Evolutionary conservation across 2,888 invertebrate genomes (phyloP).

Genomic region (Hoplodrina blanda): DNA sequence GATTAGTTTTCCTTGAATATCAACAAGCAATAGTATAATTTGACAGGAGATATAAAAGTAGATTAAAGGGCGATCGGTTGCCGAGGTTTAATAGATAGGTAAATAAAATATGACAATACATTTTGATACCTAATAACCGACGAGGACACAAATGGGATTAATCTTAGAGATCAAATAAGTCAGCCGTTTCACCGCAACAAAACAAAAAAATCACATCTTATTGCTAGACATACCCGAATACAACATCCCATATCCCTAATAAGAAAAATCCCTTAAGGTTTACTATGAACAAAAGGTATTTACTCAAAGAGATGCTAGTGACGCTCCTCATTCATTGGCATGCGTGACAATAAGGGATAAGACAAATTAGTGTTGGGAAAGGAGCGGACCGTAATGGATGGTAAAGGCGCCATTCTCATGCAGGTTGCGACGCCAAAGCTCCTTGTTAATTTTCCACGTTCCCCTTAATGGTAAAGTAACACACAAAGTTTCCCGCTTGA

Average conservation of each 20-base stretch:
- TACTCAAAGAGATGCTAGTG: slow-evolving; percentile 54
- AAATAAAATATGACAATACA: background rate
- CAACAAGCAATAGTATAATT: slow-evolving; percentile 30
- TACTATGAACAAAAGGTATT: slow-evolving; percentile 50
- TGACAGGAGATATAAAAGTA: slow-evolving; percentile 38
- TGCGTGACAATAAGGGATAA: slow-evolving; percentile 74
- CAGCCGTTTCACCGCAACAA: slow-evolving; percentile 16
- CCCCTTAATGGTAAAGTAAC: slow-evolving; percentile 86
- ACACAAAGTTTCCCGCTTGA: slow-evolving; percentile 80
- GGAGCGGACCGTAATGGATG: slow-evolving; percentile 73
- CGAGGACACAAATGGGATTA: slow-evolving; percentile 8
- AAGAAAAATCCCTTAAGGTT: slow-evolving; percentile 55
- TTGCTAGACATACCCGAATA: slow-evolving; percentile 30
- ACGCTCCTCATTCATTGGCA: slow-evolving; percentile 68
- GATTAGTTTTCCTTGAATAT: slow-evolving; percentile 34
- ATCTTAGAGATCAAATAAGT: slow-evolving; percentile 14
- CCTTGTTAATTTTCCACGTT: slow-evolving; percentile 86
- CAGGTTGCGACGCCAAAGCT: slow-evolving; percentile 78
- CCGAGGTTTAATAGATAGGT: background rate
- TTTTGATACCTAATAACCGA: slow-evolving; percentile 29
- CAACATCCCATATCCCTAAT: slow-evolving; percentile 39
- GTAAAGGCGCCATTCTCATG: slow-evolving; percentile 81
- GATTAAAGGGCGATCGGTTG: slow-evolving; percentile 27
- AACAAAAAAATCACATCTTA: slow-evolving; percentile 35
- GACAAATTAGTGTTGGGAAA: slow-evolving; percentile 71